phyloP scores from a whole-genome alignment of 2,888 invertebrate species.

The Caenorhabditis zanzibari region DNA sequence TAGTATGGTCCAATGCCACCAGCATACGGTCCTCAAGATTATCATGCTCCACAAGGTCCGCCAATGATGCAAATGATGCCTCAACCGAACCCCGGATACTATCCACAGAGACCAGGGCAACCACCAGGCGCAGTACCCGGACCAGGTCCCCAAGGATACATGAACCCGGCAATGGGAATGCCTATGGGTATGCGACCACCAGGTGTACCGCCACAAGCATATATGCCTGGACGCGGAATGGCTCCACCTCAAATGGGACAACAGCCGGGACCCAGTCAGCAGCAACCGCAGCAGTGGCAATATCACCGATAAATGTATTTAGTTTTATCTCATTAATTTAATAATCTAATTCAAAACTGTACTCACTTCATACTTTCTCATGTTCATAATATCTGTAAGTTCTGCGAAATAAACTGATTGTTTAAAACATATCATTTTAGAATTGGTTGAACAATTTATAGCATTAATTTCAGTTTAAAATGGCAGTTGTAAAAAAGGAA shows the following conservation, averaged over 20 bases:
- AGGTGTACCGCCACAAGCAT: constrained; percentile 17
- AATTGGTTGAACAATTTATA: not conserved
- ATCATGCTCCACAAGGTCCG: constrained; percentile 33
- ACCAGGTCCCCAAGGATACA: constrained; percentile 31
- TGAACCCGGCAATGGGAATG: constrained; percentile 45
- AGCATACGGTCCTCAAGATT: constrained; percentile 44
- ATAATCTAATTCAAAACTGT: not conserved
- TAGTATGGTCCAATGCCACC: constrained; percentile 35
- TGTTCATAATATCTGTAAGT: not conserved
- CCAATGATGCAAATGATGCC: constrained; percentile 56
- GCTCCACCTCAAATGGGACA: constrained; percentile 39
- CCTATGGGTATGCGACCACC: constrained; percentile 30
- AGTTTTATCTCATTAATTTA: not conserved
- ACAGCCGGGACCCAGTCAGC: constrained; percentile 12
- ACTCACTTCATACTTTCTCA: not conserved
- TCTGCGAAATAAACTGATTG: not conserved
- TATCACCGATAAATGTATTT: constrained; percentile 19
- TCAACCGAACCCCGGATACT: constrained; percentile 28
- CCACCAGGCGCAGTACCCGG: constrained; percentile 19
- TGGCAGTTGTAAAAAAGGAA: constrained; percentile 23
- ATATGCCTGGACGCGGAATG: constrained; percentile 36
- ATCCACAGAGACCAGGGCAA: constrained; percentile 37
- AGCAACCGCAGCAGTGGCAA: constrained; percentile 22
- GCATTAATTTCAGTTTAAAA: constrained; percentile 15
- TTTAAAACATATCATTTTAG: too few relatives aligned